A percentile compares a stretch with the other conserved stretches of the same genome.
These are phyloP conservation scores for Setipinna tenuifilis DNA, from an alignment of 2,797 vertebrate genomes.

Conservation along the genomic window DNA sequence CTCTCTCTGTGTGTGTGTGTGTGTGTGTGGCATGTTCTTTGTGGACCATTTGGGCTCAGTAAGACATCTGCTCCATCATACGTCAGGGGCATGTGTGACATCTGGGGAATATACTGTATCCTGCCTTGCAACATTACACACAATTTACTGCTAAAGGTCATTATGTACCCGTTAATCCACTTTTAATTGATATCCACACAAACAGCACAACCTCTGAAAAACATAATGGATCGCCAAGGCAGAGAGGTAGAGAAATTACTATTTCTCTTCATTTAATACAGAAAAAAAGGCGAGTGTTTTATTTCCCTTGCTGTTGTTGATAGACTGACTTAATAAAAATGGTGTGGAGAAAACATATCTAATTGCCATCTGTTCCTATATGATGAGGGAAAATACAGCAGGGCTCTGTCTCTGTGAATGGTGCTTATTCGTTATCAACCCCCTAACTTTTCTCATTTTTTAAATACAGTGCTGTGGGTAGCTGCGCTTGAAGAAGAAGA, in stretches of 20 bases:
- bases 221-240: constrained; percentile 77
- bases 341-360: constrained; percentile 54
- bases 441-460: constrained; percentile 37
- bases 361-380: constrained; percentile 59
- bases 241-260: constrained; percentile 75
- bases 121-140: constrained; percentile 88
- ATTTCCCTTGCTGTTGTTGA: constrained; percentile 50
- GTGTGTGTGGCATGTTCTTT: constrained; percentile 63
- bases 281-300: constrained; percentile 45
- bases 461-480: constrained; percentile 37
- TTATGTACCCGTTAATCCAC: constrained; percentile 87
- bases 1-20: constrained; percentile 44
- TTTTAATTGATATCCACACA: constrained; percentile 88
- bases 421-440: constrained; percentile 56
- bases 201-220: constrained; percentile 83
- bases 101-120: constrained; percentile 89
- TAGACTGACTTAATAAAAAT: constrained; percentile 60
- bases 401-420: constrained; percentile 52
- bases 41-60: constrained; percentile 82
- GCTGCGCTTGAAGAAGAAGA: constrained; percentile 46
- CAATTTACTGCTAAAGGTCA: constrained; percentile 90
- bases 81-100: constrained; percentile 85
- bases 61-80: constrained; percentile 88
- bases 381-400: constrained; percentile 57
- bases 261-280: constrained; percentile 72